Base-by-base conservation (phyloP, 2,797 vertebrate genomes). In the Tiaroga cobitis region DNA sequence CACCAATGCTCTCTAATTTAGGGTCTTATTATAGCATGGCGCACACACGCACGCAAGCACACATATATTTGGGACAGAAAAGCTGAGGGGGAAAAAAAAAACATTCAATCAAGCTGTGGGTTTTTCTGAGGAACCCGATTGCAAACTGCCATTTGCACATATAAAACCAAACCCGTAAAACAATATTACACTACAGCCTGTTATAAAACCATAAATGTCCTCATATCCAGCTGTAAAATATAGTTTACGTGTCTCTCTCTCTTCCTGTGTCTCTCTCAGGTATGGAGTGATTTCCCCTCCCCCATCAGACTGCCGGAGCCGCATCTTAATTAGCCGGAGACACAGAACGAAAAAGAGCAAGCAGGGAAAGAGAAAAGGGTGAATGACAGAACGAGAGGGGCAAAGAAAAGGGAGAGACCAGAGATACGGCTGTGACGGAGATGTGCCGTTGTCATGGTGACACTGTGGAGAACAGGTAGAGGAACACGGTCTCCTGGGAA, bases 381-480 rank as follows among this genome's bases (percentile, higher is more conserved):
- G 77, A 81, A 68, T 67, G 81, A 74, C 82, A 84, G 73, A 63
- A 76, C 34, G 32, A 74, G 79, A 29, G 74, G 67, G 41, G 34
- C 32, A 26, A 51, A 56, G 32, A 80, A 37, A 84, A 46, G 72
- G 32, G 34, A 63, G 51, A 43, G 69, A 83, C 16, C 78, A 87
- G 65, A 37, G 84, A 86, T 85, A 73, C 69, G 49, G 21, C 65
- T 6, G 94, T 94, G 93, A 95, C 92, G 93, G 92, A 90, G 87
- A 92, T 93, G 93, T 93, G 94, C 91, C 91, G 95, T 96, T 95
- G 95, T 94, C 94, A 94, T 95, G 90, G 92, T 80, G 89, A 95
- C 93, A 90, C 91, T 90, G 74, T 67, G 86, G 91, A 92, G 94
- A 94, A 93, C 95, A 96, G 95, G 95, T 96, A 95, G 92, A 94